Base-by-base conservation (phyloP, 2,113 vertebrate species). In the Furnarius figulus region DNA sequence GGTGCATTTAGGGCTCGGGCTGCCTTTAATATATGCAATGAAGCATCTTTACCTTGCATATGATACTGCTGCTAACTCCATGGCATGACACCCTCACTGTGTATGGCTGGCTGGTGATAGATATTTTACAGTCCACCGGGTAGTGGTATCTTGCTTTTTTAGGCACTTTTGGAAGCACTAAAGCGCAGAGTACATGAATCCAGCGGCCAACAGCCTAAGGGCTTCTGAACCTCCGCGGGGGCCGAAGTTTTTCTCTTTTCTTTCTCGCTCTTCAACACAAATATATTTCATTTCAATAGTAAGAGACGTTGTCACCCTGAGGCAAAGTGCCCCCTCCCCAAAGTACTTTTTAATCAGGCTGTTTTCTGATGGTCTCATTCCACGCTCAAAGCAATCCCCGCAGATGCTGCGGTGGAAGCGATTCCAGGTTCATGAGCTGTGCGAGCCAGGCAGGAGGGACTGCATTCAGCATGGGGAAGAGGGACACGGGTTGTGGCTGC, bases 11-110 rank as follows among this genome's bases (percentile, higher is more conserved):
- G 93, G 93, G 93, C 94, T 89, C 63, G 19, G 93, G 74, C 89
- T 92, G 95, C 89, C 94, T 95, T 92, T 96, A 97, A 95, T 93
- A 49, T 88, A 96, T 96, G 94, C 95, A 87, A 85, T 90, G 95
- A 96, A 94, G 87, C 92, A 90, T 95, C 97, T 95, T 94, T 96
- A 93, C 95, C 93, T 95, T 82, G 86, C 91, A 80, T 87, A 33
- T 46, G 79, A 85, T 83, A 52, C 92, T 20, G 85, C 95, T 84
- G 90, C 87, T 89, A 95, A 93, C 89, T 75, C 93, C 90, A 20
- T 83, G 89, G 70, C 92, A 90, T 20, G 91, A 85, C 92, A 91
- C 70, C 87, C 91, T 82, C 21, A 8, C 61, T 3, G 77, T 3
- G 8, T 94, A 84, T 58, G 93, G 76, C 87, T 97, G 95, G 63